These are phyloP conservation scores for Alethe diademata DNA, from an alignment of 2,113 vertebrate genomes.

Conservation along the genomic window DNA sequence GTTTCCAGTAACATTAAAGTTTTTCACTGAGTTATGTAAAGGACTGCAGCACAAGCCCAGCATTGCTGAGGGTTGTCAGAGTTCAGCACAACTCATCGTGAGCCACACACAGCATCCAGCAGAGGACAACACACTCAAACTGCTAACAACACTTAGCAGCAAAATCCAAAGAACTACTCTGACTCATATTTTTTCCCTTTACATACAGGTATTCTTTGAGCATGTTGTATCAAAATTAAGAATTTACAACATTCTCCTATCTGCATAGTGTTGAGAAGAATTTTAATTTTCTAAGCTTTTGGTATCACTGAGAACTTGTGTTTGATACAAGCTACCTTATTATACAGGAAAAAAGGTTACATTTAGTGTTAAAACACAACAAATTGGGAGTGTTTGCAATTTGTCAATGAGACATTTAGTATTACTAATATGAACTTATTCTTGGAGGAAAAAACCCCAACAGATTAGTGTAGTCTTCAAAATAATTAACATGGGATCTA, in stretches of 20 bases:
- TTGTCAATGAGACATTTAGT: background rate
- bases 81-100: background rate
- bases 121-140: background rate
- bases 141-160: background rate
- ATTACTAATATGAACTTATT: background rate
- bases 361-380: background rate
- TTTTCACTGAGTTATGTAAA: background rate
- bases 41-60: background rate
- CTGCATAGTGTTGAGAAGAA: background rate
- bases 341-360: background rate
- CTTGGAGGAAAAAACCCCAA: background rate
- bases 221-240: background rate
- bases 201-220: background rate
- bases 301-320: background rate
- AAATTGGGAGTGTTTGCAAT: background rate
- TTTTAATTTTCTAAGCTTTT: conserved; percentile 3
- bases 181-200: background rate
- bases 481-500: background rate
- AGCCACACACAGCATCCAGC: background rate
- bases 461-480: background rate
- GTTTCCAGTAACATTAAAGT: background rate
- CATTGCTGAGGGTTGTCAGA: background rate
- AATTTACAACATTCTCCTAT: background rate
- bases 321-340: background rate
- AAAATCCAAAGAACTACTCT: background rate